Percentiles rank a stretch among this genome's conserved stretches.
Evolutionary conservation across 2,888 invertebrate genomes (phyloP).

Genomic region (Drosophila mimica): DNA sequence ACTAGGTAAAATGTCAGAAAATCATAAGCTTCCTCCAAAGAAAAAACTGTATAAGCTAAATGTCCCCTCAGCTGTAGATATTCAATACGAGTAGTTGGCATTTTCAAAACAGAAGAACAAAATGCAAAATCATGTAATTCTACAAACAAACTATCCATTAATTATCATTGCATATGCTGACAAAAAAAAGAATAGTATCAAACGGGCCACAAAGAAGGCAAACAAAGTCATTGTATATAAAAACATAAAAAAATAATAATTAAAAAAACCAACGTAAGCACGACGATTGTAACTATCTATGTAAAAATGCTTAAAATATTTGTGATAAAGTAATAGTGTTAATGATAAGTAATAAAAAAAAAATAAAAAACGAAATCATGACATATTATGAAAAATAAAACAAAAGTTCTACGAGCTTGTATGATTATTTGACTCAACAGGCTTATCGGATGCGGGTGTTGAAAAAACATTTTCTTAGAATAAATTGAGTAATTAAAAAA

Average conservation of each 20-base stretch:
- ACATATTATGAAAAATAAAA: conserved; percentile 62
- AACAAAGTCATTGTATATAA: conserved; percentile 45
- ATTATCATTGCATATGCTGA: conserved; percentile 22
- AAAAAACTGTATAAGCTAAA: conserved; percentile 48
- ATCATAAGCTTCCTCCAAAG: conserved; percentile 68
- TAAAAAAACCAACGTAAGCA: conserved; percentile 35
- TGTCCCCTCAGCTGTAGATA: conserved; percentile 70
- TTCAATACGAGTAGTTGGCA: conserved; percentile 60
- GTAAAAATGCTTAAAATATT: conserved; percentile 82
- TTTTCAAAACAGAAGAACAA: conserved; percentile 45
- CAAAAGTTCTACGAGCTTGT: neutral
- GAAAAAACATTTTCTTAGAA: neutral
- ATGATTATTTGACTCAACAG: neutral
- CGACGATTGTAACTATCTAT: conserved; percentile 79
- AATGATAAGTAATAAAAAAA: conserved; percentile 73
- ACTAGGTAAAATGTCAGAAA: conserved; percentile 41
- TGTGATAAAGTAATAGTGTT: conserved; percentile 81
- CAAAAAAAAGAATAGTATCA: conserved; percentile 41
- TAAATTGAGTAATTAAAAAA: neutral
- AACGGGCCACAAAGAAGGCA: conserved; percentile 37
- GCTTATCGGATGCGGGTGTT: neutral
- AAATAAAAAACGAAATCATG: conserved; percentile 53
- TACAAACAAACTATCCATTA: conserved; percentile 20
- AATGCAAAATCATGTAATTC: conserved; percentile 47
- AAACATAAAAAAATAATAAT: conserved; percentile 39